Conservation (phyloP, 2,888 invertebrate genomes). For the Andrena hattorfiana region DNA sequence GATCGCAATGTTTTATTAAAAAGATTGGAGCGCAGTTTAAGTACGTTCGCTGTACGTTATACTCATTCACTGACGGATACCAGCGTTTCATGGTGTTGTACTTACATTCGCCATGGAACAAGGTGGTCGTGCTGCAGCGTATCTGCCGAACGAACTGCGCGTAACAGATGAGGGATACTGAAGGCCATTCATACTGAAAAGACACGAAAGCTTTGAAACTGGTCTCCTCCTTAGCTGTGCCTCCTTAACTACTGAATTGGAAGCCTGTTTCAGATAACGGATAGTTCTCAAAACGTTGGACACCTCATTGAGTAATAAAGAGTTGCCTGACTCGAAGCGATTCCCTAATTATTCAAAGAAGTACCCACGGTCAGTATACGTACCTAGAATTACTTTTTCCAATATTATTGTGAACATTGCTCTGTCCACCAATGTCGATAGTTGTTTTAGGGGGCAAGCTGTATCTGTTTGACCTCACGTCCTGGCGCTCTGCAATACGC, state of each 20-base stretch:
- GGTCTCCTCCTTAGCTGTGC: background rate
- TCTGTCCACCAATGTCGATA: constrained; percentile 68
- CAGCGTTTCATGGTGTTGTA: constrained; percentile 44
- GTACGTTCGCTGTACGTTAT: background rate
- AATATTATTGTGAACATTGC: constrained; percentile 67
- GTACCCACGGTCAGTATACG: constrained; percentile 2
- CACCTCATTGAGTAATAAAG: background rate
- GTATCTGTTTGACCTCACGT: constrained; percentile 74
- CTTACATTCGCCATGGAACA: constrained; percentile 90
- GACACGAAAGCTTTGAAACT: background rate
- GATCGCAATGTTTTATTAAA: background rate
- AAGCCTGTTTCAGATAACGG: no score
- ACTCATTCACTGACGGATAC: background rate
- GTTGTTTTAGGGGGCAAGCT: constrained; percentile 70
- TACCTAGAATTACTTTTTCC: constrained; percentile 69
- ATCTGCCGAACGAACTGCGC: constrained; percentile 84
- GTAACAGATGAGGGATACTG: constrained; percentile 69
- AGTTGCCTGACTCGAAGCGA: background rate
- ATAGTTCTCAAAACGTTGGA: no score
- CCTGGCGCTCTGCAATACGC: constrained; percentile 76
- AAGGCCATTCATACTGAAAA: constrained; percentile 77
- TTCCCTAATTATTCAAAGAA: background rate
- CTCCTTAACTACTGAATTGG: no score
- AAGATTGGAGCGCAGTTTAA: background rate
- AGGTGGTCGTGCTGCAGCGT: constrained; percentile 88